These are phyloP conservation scores for Brevimyrus niger DNA, from an alignment of 2,113 vertebrate genomes.

Conservation along the genomic window DNA sequence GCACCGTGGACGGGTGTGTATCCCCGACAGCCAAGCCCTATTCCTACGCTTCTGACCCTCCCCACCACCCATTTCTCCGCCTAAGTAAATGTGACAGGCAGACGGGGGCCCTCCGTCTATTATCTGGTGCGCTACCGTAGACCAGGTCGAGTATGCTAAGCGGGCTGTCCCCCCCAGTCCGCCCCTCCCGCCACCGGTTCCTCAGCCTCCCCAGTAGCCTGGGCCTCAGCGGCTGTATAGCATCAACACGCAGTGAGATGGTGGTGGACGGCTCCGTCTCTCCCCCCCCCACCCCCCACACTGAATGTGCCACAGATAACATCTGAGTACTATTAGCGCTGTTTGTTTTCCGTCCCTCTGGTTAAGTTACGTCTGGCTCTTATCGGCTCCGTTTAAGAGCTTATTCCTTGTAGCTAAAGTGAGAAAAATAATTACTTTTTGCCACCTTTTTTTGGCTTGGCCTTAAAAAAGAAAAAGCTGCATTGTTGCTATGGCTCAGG, in stretches of 20 bases:
- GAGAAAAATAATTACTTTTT: slow-evolving; percentile 21
- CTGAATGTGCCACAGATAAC: slow-evolving; percentile 31
- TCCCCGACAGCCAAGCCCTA: not conserved
- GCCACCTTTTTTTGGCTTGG: not conserved
- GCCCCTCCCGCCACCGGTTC: not conserved
- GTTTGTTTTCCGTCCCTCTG: slow-evolving; percentile 23
- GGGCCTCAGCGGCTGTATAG: not conserved
- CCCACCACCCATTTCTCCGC: not conserved
- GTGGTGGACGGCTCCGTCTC: slow-evolving; percentile 41
- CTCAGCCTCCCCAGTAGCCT: slow-evolving; percentile 7
- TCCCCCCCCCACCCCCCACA: slow-evolving; percentile 16
- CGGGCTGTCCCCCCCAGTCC: not conserved
- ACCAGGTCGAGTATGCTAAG: not conserved
- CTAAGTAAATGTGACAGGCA: slow-evolving; percentile 3
- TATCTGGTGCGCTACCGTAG: not conserved
- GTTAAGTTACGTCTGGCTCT: slow-evolving; percentile 21
- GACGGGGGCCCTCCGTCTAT: not conserved
- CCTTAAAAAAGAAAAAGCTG: not conserved
- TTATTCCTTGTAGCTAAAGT: slow-evolving; percentile 22
- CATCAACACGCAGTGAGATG: slow-evolving; percentile 9
- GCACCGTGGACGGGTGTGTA: not conserved
- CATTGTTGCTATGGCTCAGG: not conserved
- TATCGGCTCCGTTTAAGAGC: slow-evolving; percentile 29
- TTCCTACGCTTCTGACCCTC: not conserved
- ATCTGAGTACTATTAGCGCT: slow-evolving; percentile 25